A percentile compares a stretch with the other conserved stretches of the same genome.
Conservation (phyloP, 2,113 vertebrate species). For the Odontesthes bonariensis region DNA sequence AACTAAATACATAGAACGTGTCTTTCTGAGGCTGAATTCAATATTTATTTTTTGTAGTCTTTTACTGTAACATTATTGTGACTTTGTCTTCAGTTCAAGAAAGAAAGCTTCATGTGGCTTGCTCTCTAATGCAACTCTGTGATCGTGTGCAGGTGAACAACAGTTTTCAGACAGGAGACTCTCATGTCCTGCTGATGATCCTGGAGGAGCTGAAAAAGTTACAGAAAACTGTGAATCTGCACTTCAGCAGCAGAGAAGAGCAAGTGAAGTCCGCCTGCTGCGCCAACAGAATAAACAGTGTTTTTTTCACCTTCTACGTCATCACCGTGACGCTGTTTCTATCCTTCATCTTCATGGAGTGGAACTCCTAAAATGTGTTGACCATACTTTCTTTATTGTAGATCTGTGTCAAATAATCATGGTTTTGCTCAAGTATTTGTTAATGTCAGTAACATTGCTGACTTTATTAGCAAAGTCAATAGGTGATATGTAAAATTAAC, state of each 20-base stretch:
- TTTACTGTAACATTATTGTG: too few relatives aligned
- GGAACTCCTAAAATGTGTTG: constrained; percentile 49
- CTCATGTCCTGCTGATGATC: constrained; percentile 57
- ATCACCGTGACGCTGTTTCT: constrained; percentile 59
- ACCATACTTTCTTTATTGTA: neutral
- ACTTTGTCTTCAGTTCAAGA: too few relatives aligned
- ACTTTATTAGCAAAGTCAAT: neutral
- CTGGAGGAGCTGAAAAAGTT: constrained; percentile 70
- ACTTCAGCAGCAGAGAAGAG: constrained; percentile 3
- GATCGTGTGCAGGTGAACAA: constrained; percentile 44
- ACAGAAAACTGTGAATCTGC: constrained; percentile 29
- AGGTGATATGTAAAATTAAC: neutral
- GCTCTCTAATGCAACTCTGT: neutral
- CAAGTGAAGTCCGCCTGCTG: constrained; percentile 3
- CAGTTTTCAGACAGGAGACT: constrained; percentile 30
- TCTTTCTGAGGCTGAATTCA: too few relatives aligned
- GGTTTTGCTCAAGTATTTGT: neutral
- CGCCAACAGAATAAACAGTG: constrained; percentile 66
- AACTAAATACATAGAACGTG: too few relatives aligned
- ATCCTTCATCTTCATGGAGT: constrained; percentile 53
- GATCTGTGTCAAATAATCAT: neutral
- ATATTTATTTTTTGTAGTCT: too few relatives aligned
- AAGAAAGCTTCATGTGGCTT: too few relatives aligned
- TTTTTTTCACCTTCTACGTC: constrained; percentile 69
- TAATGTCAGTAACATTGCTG: neutral